Percentiles rank a stretch among this genome's conserved stretches.
Evolutionary conservation across 2,113 vertebrate genomes (phyloP).

Genomic region (Phocoena sinus): DNA sequence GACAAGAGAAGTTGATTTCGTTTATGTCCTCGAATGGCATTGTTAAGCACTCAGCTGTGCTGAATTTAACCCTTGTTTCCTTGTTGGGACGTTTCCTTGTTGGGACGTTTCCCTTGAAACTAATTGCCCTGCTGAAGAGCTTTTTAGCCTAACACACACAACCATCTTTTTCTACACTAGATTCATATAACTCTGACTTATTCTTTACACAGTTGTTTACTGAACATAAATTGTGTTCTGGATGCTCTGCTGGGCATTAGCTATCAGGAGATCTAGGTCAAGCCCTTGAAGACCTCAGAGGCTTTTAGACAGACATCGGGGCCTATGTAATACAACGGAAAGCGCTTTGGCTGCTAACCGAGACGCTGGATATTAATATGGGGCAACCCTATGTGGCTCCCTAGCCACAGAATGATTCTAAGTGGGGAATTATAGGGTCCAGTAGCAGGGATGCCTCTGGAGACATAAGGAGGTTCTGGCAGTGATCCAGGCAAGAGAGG

Average conservation of each 20-base stretch:
- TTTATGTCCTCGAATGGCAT: conserved; percentile 29
- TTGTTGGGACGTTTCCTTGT: conserved; percentile 30
- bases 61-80: conserved; percentile 15
- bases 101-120: conserved; percentile 26
- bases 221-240: not conserved
- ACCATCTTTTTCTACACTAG: not conserved
- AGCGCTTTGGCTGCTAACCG: not conserved
- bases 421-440: not conserved
- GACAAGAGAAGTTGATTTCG: conserved; percentile 30
- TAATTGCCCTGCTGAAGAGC: not conserved
- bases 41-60: not conserved
- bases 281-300: not conserved
- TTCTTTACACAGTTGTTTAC: not conserved
- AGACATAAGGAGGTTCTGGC: not conserved
- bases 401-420: not conserved
- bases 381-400: not conserved
- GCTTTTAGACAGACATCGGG: not conserved
- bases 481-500: not conserved
- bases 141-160: conserved; percentile 24
- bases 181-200: not conserved
- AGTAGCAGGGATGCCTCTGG: not conserved
- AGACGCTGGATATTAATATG: not conserved
- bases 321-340: no score
- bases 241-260: not conserved
- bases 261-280: not conserved